Evolutionary conservation across 2,888 invertebrate genomes (phyloP).

Genomic region (Tanytarsus gracilentus): DNA sequence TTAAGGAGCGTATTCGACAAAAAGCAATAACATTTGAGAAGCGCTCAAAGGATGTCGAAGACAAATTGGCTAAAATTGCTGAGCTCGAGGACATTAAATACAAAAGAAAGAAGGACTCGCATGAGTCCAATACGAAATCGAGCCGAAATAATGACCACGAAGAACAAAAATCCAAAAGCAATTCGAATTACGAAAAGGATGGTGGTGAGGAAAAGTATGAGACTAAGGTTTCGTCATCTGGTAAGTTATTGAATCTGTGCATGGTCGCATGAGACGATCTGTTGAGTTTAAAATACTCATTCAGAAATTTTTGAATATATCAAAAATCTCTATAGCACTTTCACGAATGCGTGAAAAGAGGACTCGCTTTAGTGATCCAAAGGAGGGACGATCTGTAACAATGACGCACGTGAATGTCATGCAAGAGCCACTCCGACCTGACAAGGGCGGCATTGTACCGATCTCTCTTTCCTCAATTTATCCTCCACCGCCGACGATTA

Average conservation of each 20-base stretch:
- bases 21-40: slow-evolving; percentile 2
- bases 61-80: not conserved
- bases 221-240: slow-evolving; percentile 15
- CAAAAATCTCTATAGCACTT: not conserved
- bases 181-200: not conserved
- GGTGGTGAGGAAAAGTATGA: slow-evolving; percentile 21
- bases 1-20: slow-evolving; percentile 11
- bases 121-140: not conserved
- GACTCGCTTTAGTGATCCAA: slow-evolving; percentile 24
- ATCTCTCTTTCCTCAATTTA: not conserved
- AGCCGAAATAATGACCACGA: not conserved
- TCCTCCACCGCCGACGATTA: not conserved
- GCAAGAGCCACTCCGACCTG: not conserved
- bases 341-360: slow-evolving; percentile 7
- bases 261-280: not conserved
- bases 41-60: not conserved
- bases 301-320: not conserved
- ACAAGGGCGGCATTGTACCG: not conserved
- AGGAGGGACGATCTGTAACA: not conserved
- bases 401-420: slow-evolving; percentile 19
- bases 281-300: not conserved
- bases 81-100: not conserved
- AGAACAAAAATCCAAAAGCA: not conserved
- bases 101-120: not conserved
- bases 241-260: slow-evolving; percentile 7